phyloP scores from a whole-genome alignment of 2,888 invertebrate genomes.

The Sinohyriopsis cumingii region DNA sequence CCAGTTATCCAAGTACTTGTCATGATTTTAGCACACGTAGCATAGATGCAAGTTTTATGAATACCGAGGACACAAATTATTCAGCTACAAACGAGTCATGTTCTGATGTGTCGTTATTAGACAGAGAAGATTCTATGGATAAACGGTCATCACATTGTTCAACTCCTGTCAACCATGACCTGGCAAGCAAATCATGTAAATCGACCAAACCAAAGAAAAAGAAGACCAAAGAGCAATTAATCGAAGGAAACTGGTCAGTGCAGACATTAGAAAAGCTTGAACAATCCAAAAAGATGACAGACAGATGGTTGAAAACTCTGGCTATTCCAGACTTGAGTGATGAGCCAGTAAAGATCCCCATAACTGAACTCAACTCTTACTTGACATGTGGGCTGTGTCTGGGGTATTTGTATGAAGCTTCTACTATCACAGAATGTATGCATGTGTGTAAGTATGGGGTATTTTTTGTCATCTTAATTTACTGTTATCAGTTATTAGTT shows the following conservation, averaged over 20 bases:
- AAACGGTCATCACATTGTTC: no score
- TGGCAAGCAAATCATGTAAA: no score
- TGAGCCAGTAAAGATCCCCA: constrained; percentile 29
- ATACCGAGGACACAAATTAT: no score
- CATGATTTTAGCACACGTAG: no score
- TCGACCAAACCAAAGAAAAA: no score
- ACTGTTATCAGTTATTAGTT: no score
- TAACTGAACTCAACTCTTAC: constrained; percentile 53
- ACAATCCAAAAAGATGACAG: constrained; percentile 28
- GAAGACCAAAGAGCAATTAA: not conserved
- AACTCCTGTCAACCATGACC: no score
- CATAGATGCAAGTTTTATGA: no score
- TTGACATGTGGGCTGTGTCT: constrained; percentile 62
- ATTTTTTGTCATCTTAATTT: not conserved
- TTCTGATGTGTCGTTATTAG: no score
- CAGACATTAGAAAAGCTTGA: constrained; percentile 26
- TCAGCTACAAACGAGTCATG: no score
- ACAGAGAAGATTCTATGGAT: no score
- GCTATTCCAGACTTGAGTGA: constrained; percentile 23
- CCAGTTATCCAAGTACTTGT: no score
- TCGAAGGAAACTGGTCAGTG: constrained; percentile 7
- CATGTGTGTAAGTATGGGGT: constrained; percentile 56
- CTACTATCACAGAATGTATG: constrained; percentile 65
- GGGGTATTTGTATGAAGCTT: constrained; percentile 63
- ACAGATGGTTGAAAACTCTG: constrained; percentile 33